These are phyloP conservation scores for Prionailurus viverrinus DNA, from an alignment of 2,113 vertebrate genomes.

Conservation along the genomic window DNA sequence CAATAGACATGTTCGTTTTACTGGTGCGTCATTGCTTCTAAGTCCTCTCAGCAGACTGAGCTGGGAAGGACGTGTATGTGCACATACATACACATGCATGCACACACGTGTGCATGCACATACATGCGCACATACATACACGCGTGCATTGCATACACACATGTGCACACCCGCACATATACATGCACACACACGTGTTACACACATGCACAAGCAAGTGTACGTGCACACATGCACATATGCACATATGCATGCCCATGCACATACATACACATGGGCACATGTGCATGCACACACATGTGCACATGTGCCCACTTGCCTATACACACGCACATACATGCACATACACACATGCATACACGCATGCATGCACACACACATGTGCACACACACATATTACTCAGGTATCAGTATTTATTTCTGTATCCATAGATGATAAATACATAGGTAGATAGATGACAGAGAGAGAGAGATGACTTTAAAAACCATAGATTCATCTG, in stretches of 20 bases:
- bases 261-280: not conserved
- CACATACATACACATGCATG: not conserved
- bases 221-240: too few relatives aligned
- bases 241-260: too few relatives aligned
- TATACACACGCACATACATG: not conserved
- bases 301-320: too few relatives aligned
- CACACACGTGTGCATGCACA: not conserved
- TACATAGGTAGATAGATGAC: not conserved
- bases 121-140: fast-evolving
- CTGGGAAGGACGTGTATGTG: not conserved
- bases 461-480: not conserved
- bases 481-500: not conserved
- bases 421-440: not conserved
- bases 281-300: too few relatives aligned
- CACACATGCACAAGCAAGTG: too few relatives aligned
- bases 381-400: not conserved
- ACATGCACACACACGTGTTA: too few relatives aligned
- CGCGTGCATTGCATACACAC: not conserved
- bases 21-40: not conserved
- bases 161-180: fast-evolving
- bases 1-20: not conserved
- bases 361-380: too few relatives aligned
- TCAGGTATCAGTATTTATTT: not conserved
- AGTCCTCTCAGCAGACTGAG: not conserved
- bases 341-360: not conserved